Base-by-base conservation (phyloP, 2,888 invertebrate species). In the Troides oblongomaculatus region DNA sequence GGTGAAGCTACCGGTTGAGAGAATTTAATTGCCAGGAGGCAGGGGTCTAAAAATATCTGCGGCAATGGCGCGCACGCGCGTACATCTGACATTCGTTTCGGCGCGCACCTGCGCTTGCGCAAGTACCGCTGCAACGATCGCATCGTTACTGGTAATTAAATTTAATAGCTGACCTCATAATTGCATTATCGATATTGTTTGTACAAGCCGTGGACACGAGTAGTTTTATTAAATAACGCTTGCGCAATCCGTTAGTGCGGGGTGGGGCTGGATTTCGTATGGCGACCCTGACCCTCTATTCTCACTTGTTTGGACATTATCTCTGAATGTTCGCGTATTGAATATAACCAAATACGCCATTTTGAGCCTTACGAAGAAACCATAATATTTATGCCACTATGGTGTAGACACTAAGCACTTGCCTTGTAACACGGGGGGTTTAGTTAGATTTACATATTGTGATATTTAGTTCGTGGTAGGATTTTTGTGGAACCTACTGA, bases 101-200 rank as follows among this genome's bases (percentile, higher is more conserved):
- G 74, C 75, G 75, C 72, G 74, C 77, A 78, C 75, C 75, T 78
- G 79, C 78, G 75, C 74, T 74, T 74, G 78, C 78, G 78, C 80
- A 78, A 76, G 67, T 78, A 78, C 79, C 77, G 77, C 76, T 78
- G 76, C 78, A 75, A 74, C 70, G 75, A 76, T 75, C 76, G 70
- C 62, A 69, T 75, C 69, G 71, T 70, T 74, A 71, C 73, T 64
- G 68, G 72, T 72, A 72, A 75, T 81, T 83, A 83, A 82, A 78
- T 79, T 77, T 82, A 80, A 82, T 81, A 73, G 78, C 77, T 64
- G 74, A 73, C 64, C 75, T 73, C 72, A 77, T 77, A 72, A 77
- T 74, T 74, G 72, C 70, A 73, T 73, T 71, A 71, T 72, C 64
- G 73, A 76, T 75, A 79, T 81, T 80, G 79, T 81, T 70, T 66